Percentiles rank a stretch among this genome's conserved stretches.
These are phyloP conservation scores for Drosophila glabriapex DNA, from an alignment of 2,888 invertebrate species.

Conservation along the genomic window DNA sequence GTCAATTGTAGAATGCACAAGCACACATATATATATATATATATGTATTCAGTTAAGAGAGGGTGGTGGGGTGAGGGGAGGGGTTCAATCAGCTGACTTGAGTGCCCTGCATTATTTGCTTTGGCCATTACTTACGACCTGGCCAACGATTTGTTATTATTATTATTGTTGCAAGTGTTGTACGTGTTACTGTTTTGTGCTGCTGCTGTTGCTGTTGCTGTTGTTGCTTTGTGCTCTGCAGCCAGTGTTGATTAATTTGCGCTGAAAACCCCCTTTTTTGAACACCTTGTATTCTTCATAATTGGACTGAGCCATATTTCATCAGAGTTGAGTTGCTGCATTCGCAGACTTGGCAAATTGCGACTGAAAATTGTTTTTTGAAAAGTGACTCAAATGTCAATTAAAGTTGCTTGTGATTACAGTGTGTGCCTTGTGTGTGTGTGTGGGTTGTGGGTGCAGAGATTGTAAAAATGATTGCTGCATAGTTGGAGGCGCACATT, in stretches of 20 bases:
- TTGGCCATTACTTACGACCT: slow-evolving; percentile 75
- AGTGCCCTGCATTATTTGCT: slow-evolving; percentile 59
- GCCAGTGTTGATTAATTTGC: slow-evolving; percentile 75
- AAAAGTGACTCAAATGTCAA: slow-evolving; percentile 61
- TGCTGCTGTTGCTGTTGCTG: slow-evolving; percentile 15
- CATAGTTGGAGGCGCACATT: slow-evolving; percentile 68
- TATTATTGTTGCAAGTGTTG: slow-evolving; percentile 48
- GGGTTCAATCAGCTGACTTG: slow-evolving; percentile 40
- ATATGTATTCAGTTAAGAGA: slow-evolving; percentile 28
- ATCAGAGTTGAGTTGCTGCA: slow-evolving; percentile 45
- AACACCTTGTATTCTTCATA: slow-evolving; percentile 43
- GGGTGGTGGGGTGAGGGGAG: not conserved
- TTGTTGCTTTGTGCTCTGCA: slow-evolving; percentile 37
- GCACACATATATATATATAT: slow-evolving; percentile 19
- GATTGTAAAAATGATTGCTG: slow-evolving; percentile 64
- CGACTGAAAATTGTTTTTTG: slow-evolving; percentile 58
- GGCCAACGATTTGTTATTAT: slow-evolving; percentile 76
- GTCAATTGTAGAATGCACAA: slow-evolving; percentile 49
- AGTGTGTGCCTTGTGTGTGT: slow-evolving; percentile 4
- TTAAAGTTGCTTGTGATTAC: slow-evolving; percentile 50
- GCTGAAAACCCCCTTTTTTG: slow-evolving; percentile 36
- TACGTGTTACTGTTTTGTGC: slow-evolving; percentile 16
- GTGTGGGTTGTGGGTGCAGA: slow-evolving; percentile 17
- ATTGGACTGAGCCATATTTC: slow-evolving; percentile 58
- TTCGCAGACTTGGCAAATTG: slow-evolving; percentile 57